phyloP scores from a whole-genome alignment of 2,888 invertebrate genomes.

The Lasiommata megera region DNA sequence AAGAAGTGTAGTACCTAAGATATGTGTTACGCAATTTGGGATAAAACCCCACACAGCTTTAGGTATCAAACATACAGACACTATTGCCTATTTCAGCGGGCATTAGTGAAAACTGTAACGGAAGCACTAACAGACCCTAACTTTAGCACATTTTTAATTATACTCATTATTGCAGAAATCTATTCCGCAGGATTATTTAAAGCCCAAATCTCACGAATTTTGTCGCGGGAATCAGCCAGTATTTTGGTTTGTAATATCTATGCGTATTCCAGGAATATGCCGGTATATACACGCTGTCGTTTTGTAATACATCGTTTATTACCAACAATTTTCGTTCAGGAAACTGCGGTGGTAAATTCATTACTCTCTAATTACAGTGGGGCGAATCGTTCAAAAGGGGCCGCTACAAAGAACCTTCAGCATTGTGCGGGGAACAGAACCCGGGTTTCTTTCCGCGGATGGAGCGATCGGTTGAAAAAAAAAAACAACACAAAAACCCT shows the following conservation, averaged over 20 bases:
- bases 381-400: constrained; percentile 59
- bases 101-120: too few species aligned
- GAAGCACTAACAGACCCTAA: too few species aligned
- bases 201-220: too few species aligned
- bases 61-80: too few species aligned
- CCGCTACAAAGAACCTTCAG: constrained; percentile 60
- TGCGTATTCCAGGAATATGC: background rate
- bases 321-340: constrained; percentile 20
- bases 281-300: background rate
- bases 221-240: background rate
- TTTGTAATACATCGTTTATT: constrained; percentile 8
- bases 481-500: constrained; percentile 81
- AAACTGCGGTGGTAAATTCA: constrained; percentile 54
- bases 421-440: constrained; percentile 53
- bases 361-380: constrained; percentile 69
- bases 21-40: too few species aligned
- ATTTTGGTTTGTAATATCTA: background rate
- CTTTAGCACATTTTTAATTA: too few species aligned
- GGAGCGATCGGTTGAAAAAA: constrained; percentile 57
- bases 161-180: too few species aligned
- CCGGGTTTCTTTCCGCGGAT: constrained; percentile 47
- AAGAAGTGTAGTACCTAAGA: too few species aligned
- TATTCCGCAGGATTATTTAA: too few species aligned
- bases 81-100: too few species aligned
- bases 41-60: too few species aligned